Base-by-base conservation (phyloP, 1,140 invertebrate genomes). In the Arctopsyche grandis region DNA sequence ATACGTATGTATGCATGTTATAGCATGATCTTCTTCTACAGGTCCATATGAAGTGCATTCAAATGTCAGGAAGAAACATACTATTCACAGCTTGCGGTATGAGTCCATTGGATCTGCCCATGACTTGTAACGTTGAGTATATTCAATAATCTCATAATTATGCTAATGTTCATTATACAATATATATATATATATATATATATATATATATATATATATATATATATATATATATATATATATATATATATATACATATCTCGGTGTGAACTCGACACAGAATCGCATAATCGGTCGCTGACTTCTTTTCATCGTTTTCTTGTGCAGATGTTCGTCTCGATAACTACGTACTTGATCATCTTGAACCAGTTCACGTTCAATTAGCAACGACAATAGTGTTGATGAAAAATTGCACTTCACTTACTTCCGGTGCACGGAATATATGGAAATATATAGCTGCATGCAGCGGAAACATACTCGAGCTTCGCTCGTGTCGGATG, bases 291-390 rank as follows among this genome's bases (percentile, higher is more conserved):
- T 19, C 14, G 7, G 56, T 38, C 29, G 56, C 56, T 21, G 16
- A 60, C 21, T 60, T 38, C 1, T 38, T 21, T 60, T 21, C n/a
- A 19, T 60, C 56, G 56, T 73, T 44, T 48, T 24, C 46, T 73
- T 66, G 16, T 12, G 24, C 73, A 75, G 73, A 75, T 75, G 73
- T 60, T 75, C 52, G 52, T 22, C 19, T 75, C 73, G 44, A 60
- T 75, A 60, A 60, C 52, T 22, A 75, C 52, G 46, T 75, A 56
- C 52, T 9, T 75, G 43, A 75, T 75, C 46, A 75, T 75, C 73
- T 75, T 56, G 46, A 75, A 38, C 52, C 73, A 75, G 73, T 75
- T 75, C 66, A 38, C 66, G 26, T 69, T 43, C 56, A 9, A 19
- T 19, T 60, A 60, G 29, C 1, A 4, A 38, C 29, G 29, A 60